Evolutionary conservation across 1,140 invertebrate species (phyloP), one percentile per base, ranked within the genome.

Genomic region (Drosophila bocki): DNA sequence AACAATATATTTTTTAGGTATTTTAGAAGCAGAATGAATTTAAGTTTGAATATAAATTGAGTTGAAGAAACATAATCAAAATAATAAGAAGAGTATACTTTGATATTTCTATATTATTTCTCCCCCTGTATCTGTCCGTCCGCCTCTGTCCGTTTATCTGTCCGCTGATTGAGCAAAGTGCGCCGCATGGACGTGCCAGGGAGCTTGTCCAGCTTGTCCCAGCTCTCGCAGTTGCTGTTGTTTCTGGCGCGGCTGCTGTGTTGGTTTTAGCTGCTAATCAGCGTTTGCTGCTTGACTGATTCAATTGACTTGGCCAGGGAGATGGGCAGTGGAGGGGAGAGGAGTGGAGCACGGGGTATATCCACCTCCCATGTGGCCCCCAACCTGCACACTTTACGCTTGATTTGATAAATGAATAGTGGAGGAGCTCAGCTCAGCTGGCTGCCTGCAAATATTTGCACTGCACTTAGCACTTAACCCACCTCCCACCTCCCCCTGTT

Each of bases 401-500:
- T 75, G 84, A 88, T 85, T 88, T 84, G 81, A 88, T 90, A 90
- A 91, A 85, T 90, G 85, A 82, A 91, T 85, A 79, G 80, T 76
- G 39, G 57, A 72, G 64, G 51, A 75, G 39, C 80, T 68, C 58
- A 70, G 83, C 63, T 77, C 78, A 82, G 59, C 76, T 63, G 47
- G 74, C 71, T 68, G 72, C 45, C 80, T 74, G 75, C 80, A 88
- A 88, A 85, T 80, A 88, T 88, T 88, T 90, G 85, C 85, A 90
- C 86, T 90, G 78, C 85, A 90, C 78, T 88, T 88, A 88, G 70
- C 85, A 85, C 77, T 75, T 33, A 45, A 17, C n/a, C 35, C 42
- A 17, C 33, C 9, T 19, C 7, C 17, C 12, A 12, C 19, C 26
- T 12, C 15, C 5, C 51, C 8, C 41, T 12, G 29, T 26, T 13